A percentile compares a stretch with the other conserved stretches of the same genome.
Conservation (phyloP, 2,888 invertebrate genomes). For the Tachina grossa region DNA sequence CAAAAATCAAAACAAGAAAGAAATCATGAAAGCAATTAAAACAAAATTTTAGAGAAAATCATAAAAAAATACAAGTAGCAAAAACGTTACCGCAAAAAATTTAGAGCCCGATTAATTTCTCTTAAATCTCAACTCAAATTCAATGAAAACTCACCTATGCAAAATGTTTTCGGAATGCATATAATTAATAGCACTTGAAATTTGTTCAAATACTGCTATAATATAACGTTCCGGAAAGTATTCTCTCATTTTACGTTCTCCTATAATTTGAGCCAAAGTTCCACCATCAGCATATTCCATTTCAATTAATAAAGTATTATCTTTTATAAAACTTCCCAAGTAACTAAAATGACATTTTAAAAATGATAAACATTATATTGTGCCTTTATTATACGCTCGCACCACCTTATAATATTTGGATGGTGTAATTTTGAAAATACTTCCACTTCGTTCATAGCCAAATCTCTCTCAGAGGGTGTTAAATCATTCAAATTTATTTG, state of each 20-base stretch:
- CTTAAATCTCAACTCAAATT: background rate
- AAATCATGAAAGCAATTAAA: too few relatives aligned
- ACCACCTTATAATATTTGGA: slow-evolving; percentile 87
- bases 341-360: slow-evolving; percentile 85
- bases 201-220: slow-evolving; percentile 86
- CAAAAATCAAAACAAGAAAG: too few relatives aligned
- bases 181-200: slow-evolving; percentile 87
- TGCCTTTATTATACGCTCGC: background rate
- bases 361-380: background rate
- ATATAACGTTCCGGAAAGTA: slow-evolving; percentile 86
- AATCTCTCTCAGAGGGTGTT: slow-evolving; percentile 86
- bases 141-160: slow-evolving; percentile 82
- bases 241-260: slow-evolving; percentile 82
- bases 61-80: too few relatives aligned
- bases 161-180: slow-evolving; percentile 88
- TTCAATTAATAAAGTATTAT: slow-evolving; percentile 88
- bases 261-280: slow-evolving; percentile 87
- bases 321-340: slow-evolving; percentile 88
- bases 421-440: slow-evolving; percentile 88
- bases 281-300: slow-evolving; percentile 92
- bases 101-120: too few relatives aligned
- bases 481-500: slow-evolving; percentile 89
- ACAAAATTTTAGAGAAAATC: too few relatives aligned
- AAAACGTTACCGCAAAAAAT: too few relatives aligned
- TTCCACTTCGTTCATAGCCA: slow-evolving; percentile 88